Evolutionary conservation across 1,140 invertebrate species (phyloP).

Genomic region (Apis florea): DNA sequence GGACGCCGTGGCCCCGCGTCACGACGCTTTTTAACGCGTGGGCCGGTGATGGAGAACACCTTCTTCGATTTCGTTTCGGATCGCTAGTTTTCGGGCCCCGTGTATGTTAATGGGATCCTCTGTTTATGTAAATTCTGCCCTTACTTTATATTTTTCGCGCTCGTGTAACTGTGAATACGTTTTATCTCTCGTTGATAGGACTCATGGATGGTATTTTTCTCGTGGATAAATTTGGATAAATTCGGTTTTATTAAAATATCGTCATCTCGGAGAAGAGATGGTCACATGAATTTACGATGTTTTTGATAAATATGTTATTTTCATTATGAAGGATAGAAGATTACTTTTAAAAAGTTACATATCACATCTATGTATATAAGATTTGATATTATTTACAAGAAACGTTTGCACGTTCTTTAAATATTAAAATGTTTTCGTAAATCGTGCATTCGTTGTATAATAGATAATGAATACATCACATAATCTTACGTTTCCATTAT

Average conservation of each 20-base stretch:
- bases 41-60: neutral
- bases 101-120: neutral
- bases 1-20: constrained; percentile 25
- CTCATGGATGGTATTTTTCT: too few species aligned
- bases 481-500: too few species aligned
- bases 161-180: neutral
- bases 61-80: constrained; percentile 6
- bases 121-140: neutral
- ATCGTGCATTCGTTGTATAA: too few species aligned
- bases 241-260: neutral
- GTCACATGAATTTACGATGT: too few species aligned
- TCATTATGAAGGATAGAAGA: too few species aligned
- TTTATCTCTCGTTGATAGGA: neutral
- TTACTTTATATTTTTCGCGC: neutral
- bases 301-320: too few species aligned
- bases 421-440: too few species aligned
- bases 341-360: too few species aligned
- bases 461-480: too few species aligned
- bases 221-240: neutral
- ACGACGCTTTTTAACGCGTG: constrained; percentile 19
- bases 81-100: neutral
- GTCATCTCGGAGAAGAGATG: neutral
- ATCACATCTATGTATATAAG: too few species aligned
- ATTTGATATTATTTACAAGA: too few species aligned
- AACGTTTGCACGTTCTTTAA: too few species aligned